Conservation (phyloP, 2,888 invertebrate genomes). For the Protodeltote pygarga region DNA sequence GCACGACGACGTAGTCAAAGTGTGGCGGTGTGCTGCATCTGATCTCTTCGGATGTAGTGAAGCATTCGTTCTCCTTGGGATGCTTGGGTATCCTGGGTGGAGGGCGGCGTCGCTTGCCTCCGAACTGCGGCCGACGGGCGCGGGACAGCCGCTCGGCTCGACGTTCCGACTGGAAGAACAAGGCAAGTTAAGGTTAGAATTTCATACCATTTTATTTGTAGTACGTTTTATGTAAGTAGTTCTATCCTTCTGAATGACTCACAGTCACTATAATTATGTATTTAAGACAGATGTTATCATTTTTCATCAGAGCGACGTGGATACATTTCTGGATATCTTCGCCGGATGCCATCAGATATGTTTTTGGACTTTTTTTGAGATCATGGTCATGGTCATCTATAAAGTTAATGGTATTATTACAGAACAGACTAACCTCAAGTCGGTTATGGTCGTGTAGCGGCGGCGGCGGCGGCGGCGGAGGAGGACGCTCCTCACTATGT, state of each 20-base stretch:
- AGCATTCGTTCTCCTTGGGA: constrained; percentile 77
- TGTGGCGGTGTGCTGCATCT: constrained; percentile 74
- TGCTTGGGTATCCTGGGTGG: constrained; percentile 67
- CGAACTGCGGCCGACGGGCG: constrained; percentile 78
- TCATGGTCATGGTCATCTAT: no score
- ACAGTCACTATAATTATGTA: no score
- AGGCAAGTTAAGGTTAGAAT: neutral
- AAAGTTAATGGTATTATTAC: no score
- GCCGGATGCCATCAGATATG: no score
- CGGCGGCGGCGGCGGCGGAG: constrained; percentile 78
- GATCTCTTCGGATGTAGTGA: constrained; percentile 65
- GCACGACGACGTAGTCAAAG: constrained; percentile 73
- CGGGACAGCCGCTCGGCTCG: constrained; percentile 79
- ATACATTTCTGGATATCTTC: no score
- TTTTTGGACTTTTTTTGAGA: no score
- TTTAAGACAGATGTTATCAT: no score
- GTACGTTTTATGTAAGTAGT: neutral
- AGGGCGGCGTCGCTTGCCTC: constrained; percentile 74
- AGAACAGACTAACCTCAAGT: constrained; percentile 78
- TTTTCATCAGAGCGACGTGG: no score
- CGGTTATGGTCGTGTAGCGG: constrained; percentile 80
- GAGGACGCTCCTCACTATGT: constrained; percentile 80
- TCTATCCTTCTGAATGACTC: no score
- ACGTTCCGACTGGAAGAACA: constrained; percentile 74
- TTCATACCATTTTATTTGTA: neutral